Evolutionary conservation across 2,113 vertebrate genomes (phyloP).

Genomic region (Callocephalon fimbriatum): DNA sequence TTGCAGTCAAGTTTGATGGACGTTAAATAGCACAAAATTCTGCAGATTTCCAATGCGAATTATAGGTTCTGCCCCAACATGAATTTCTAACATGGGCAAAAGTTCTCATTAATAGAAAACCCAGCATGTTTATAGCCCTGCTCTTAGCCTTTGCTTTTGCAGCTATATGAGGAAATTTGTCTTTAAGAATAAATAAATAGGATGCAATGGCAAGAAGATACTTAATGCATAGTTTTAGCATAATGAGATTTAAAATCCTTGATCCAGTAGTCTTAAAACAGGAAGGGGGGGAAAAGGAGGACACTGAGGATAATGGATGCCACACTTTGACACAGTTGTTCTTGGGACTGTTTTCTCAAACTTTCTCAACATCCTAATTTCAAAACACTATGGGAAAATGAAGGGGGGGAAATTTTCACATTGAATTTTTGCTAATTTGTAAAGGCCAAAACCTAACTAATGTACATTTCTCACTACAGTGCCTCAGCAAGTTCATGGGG

Average conservation of each 20-base stretch:
- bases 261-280: background rate
- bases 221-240: background rate
- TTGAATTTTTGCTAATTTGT: conserved; percentile 61
- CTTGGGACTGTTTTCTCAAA: background rate
- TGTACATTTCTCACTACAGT: conserved; percentile 13
- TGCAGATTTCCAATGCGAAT: background rate
- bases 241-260: background rate
- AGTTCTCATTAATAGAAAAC: background rate
- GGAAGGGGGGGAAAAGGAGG: background rate
- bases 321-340: background rate
- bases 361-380: background rate
- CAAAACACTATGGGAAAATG: background rate
- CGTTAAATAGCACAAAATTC: background rate
- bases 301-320: background rate
- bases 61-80: rapidly evolving
- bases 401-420: background rate
- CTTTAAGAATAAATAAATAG: background rate
- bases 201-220: background rate
- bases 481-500: conserved; percentile 16
- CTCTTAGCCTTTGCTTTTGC: background rate
- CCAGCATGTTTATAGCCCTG: background rate
- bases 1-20: background rate
- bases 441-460: conserved; percentile 54
- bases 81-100: background rate
- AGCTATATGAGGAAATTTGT: background rate